Percentiles rank a stretch among this genome's conserved stretches.
Evolutionary conservation across 2,888 invertebrate species (phyloP).

Genomic region (Drosophila mayaguana): DNA sequence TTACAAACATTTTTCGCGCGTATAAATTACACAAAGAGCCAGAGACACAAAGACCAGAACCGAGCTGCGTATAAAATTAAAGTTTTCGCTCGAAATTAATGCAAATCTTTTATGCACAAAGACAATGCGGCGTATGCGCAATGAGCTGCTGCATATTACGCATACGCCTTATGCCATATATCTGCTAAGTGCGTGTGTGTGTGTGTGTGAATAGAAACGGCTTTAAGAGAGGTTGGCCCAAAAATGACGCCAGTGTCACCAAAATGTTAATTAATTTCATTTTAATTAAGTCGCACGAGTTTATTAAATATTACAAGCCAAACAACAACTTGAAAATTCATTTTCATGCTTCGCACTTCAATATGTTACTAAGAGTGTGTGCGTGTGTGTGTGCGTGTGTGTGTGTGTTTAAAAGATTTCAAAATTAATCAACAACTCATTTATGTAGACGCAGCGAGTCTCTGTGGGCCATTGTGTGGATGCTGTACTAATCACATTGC

Average conservation of each 20-base stretch:
- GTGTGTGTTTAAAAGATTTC: slow-evolving; percentile 42
- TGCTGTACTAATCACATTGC: slow-evolving; percentile 15
- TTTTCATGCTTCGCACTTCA: slow-evolving; percentile 6
- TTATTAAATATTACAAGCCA: slow-evolving; percentile 55
- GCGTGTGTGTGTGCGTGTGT: background rate
- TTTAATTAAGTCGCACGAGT: slow-evolving; percentile 65
- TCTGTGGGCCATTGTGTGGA: background rate
- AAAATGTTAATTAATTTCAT: slow-evolving; percentile 69
- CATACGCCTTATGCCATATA: slow-evolving; percentile 41
- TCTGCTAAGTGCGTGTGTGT: background rate
- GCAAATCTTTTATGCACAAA: slow-evolving; percentile 55
- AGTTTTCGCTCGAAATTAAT: slow-evolving; percentile 64
- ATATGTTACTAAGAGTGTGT: background rate
- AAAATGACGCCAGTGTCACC: slow-evolving; percentile 2
- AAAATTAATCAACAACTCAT: slow-evolving; percentile 73
- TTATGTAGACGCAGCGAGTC: slow-evolving; percentile 48
- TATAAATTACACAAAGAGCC: slow-evolving; percentile 67
- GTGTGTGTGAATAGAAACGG: slow-evolving; percentile 1
- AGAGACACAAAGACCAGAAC: slow-evolving; percentile 42
- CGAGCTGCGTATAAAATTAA: slow-evolving; percentile 50
- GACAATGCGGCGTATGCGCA: slow-evolving; percentile 66
- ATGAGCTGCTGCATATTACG: slow-evolving; percentile 51
- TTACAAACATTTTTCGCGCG: slow-evolving; percentile 71
- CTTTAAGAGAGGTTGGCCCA: slow-evolving; percentile 30
- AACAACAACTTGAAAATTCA: slow-evolving; percentile 29